Evolutionary conservation across 2,888 invertebrate species (phyloP).

Genomic region (Eristalis tenax): DNA sequence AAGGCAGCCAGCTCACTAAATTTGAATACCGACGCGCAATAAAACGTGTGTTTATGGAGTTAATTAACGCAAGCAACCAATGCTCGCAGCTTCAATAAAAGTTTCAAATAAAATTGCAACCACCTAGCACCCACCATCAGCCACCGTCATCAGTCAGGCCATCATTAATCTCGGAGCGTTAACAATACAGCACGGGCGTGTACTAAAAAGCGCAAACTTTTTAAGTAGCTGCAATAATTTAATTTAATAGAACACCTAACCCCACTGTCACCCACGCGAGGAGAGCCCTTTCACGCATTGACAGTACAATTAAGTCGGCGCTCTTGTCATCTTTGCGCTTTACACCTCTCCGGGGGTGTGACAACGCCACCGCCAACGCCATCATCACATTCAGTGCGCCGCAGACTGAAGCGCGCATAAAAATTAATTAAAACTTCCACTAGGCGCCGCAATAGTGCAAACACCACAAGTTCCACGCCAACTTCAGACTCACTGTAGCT

Average conservation of each 20-base stretch:
- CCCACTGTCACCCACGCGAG: background rate
- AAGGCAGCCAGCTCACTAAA: background rate
- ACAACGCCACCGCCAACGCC: too few species aligned
- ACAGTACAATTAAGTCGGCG: constrained; percentile 16
- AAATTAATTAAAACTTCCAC: constrained; percentile 64
- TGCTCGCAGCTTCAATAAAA: constrained; percentile 30
- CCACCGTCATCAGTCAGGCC: background rate
- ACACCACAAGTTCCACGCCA: constrained; percentile 35
- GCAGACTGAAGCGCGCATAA: constrained; percentile 21
- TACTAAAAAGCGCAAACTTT: constrained; percentile 38
- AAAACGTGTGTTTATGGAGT: constrained; percentile 42
- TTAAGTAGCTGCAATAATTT: constrained; percentile 47
- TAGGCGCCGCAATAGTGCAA: constrained; percentile 27
- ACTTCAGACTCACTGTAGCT: constrained; percentile 53
- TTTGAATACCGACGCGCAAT: constrained; percentile 36
- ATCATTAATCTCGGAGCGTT: constrained; percentile 34
- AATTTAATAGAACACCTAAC: constrained; percentile 38
- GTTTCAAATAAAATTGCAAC: constrained; percentile 22
- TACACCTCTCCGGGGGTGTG: background rate
- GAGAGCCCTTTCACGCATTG: constrained; percentile 32
- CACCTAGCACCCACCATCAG: background rate
- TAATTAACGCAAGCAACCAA: constrained; percentile 34
- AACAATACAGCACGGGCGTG: background rate
- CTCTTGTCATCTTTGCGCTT: constrained; percentile 39
- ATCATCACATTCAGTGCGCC: background rate